Evolutionary conservation across 2,113 vertebrate species (phyloP).

Genomic region (Corynorhinus townsendii): DNA sequence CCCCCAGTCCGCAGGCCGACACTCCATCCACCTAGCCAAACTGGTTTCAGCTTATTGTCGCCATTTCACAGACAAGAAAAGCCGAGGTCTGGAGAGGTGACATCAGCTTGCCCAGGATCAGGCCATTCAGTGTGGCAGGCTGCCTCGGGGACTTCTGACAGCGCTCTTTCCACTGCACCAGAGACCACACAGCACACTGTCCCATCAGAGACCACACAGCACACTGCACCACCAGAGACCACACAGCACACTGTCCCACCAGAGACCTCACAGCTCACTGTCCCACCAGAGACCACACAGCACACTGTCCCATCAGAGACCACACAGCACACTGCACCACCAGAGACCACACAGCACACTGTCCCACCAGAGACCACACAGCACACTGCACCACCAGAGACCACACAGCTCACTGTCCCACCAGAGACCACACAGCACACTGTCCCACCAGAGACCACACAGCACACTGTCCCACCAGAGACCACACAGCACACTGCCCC

Average conservation of each 20-base stretch:
- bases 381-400: rapidly evolving
- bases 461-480: background rate
- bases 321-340: rapidly evolving
- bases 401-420: background rate
- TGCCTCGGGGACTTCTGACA: background rate
- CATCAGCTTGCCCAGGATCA: background rate
- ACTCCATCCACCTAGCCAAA: too few species aligned
- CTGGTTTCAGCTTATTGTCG: background rate
- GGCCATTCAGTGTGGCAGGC: background rate
- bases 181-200: background rate
- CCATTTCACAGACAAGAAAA: background rate
- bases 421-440: rapidly evolving
- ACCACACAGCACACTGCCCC: background rate
- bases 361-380: rapidly evolving
- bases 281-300: rapidly evolving
- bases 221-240: rapidly evolving
- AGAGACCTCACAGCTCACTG: background rate
- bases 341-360: background rate
- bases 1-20: too few species aligned
- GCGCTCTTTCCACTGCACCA: background rate
- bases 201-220: background rate
- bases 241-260: rapidly evolving
- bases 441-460: rapidly evolving
- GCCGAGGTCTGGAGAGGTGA: background rate
- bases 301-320: background rate